Evolutionary conservation across 1,140 invertebrate species (phyloP), one percentile per base, ranked within the genome.

Genomic region (Brachionus plicatilis): DNA sequence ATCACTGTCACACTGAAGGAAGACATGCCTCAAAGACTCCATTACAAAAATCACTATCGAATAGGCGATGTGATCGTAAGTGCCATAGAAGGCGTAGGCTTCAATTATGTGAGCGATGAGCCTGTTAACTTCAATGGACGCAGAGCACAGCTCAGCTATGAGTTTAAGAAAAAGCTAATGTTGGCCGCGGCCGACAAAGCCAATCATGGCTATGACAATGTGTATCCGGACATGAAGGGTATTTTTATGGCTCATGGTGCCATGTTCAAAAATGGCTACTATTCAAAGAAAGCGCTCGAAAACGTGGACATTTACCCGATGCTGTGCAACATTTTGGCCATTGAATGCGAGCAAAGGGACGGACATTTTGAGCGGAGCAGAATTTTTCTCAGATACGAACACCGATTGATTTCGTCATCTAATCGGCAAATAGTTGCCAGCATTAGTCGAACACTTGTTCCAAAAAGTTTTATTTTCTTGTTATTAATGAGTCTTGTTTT

Each of bases 261-360:
- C 17, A 82, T 82, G 79, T 82, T 82, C 60, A 82, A 82, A 41
- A 60, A 65, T 17, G 60, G 33, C 33, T 82, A n/a, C 53, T 9
- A 60, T 65, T 65, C 50, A 9, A 56, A 82, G 0, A 60, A 66
- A 41, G 5, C 17, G 24, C 7, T 82, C 7, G 53, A 82, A 65
- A 82, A 60, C 27, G 79, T 82, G 11, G 79, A 82, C 37, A 37
- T 82, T 24, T 82, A 82, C 29, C 53, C 79, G 8, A 12, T 82
- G 65, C 5, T 82, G 20, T 82, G 79, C 43, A 82, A 82, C 27
- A 82, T 82, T 1, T 37, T 82, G 29, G 79, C 79, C 6, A 82
- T 82, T 27, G 65, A 82, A 27, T 82, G 79, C 43, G 24, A 82
- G 37, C 5, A n/a, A 27, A 60, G 27, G 41, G 43, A 82, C 17